These are phyloP conservation scores for Drosophila willistoni DNA, from an alignment of 1,140 invertebrate genomes.

Conservation along the genomic window DNA sequence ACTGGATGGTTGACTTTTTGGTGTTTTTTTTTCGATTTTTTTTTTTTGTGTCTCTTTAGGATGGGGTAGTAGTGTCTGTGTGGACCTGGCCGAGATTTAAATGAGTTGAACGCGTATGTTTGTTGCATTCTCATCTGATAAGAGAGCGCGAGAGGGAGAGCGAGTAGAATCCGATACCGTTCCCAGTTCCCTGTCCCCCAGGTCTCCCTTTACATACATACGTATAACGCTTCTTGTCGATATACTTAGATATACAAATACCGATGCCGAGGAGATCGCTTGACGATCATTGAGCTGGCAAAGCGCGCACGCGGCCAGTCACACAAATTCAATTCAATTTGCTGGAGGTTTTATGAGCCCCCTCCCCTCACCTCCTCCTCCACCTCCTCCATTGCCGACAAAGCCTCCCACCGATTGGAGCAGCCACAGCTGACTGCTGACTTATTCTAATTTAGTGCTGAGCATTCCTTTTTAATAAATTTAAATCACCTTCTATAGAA, in stretches of 20 bases:
- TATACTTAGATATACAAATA: slow-evolving; percentile 57
- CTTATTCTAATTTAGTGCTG: slow-evolving; percentile 80
- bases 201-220: background rate
- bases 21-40: background rate
- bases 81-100: slow-evolving; percentile 56
- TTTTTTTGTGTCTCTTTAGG: background rate
- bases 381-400: background rate
- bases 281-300: slow-evolving; percentile 42
- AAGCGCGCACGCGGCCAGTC: slow-evolving; percentile 41
- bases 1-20: slow-evolving; percentile 18
- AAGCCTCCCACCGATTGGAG: background rate
- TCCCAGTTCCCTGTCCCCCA: background rate
- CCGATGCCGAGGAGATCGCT: slow-evolving; percentile 39
- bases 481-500: slow-evolving; percentile 82
- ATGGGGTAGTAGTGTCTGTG: background rate
- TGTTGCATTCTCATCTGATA: slow-evolving; percentile 67
- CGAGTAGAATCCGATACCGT: slow-evolving; percentile 21
- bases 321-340: slow-evolving; percentile 68
- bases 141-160: slow-evolving; percentile 34
- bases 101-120: slow-evolving; percentile 54
- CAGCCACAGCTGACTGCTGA: background rate
- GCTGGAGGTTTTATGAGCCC: slow-evolving; percentile 68
- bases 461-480: slow-evolving; percentile 82
- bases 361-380: background rate
- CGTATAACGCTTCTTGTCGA: slow-evolving; percentile 49